phyloP scores from a whole-genome alignment of 2,797 vertebrate genomes.

The Microctenopoma stevenorrisi region DNA sequence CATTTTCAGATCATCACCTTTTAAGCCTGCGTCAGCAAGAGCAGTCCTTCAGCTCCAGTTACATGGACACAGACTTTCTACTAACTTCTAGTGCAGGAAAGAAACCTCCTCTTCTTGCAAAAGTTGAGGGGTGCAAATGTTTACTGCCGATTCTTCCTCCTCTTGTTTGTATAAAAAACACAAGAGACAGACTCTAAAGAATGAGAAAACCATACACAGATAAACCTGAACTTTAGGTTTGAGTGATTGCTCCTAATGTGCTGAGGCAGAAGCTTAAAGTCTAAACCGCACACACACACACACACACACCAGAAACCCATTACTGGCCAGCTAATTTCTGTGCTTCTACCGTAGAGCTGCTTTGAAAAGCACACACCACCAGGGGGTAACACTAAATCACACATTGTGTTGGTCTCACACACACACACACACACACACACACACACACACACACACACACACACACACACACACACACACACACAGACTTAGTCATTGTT shows the following conservation, averaged over 20 bases:
- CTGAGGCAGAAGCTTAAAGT: constrained; percentile 7
- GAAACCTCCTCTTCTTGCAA: no score
- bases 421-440: neutral
- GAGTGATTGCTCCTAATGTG: constrained; percentile 3
- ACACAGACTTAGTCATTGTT: constrained; percentile 4
- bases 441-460: neutral
- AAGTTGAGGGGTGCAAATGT: no score
- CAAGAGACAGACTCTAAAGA: neutral
- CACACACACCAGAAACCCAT: constrained; percentile 24
- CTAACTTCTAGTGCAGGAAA: no score
- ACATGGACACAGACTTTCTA: no score
- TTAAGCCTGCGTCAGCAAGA: no score
- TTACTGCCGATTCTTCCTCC: no score
- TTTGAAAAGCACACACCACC: constrained; percentile 27
- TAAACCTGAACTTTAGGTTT: constrained; percentile 11
- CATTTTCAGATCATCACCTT: no score
- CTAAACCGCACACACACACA: neutral
- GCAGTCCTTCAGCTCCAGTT: no score
- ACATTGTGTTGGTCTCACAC: neutral
- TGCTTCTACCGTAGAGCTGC: constrained; percentile 16
- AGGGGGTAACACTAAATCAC: constrained; percentile 45
- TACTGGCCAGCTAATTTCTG: constrained; percentile 37
- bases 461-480: constrained; percentile 7
- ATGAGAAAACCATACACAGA: neutral
- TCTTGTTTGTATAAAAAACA: no score